Evolutionary conservation across 2,797 vertebrate genomes (phyloP), one percentile per base, ranked within the genome.

Genomic region (Sebastes minor): DNA sequence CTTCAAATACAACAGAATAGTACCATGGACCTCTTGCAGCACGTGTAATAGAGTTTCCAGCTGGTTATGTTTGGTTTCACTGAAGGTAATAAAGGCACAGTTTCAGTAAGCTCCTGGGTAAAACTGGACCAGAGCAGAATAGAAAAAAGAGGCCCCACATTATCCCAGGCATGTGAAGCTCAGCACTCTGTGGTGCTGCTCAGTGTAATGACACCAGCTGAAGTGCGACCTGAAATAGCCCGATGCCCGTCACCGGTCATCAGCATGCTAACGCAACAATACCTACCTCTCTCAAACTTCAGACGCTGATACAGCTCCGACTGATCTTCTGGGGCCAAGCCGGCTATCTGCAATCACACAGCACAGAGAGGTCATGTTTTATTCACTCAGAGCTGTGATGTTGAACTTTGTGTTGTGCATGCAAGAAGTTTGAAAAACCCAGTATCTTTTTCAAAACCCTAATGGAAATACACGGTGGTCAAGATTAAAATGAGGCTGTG

Each of bases 251-350:
- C 72, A 61, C 13, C 75, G 42, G 77, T 35, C 73, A 60, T 35
- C 46, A 71, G 22, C 65, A 72, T 42, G 53, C 56, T 70, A 72
- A 84, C 13, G 27, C 76, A 72, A 74, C 60, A 38, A 63, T 18
- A 86, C 88, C 74, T 80, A 99, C 98, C 98, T 96, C 97, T 95
- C 94, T 99, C 98, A 91, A 98, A 99, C 91, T 96, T 97, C 91
- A 99, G 90, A 73, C 96, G 96, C 89, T 96, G 96, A 92, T 97
- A 98, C 56, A 98, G 94, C 59, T 97, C 94, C 87, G 96, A 95
- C 86, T 97, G 97, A 72, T 97, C 96, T 63, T 92, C 91, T 22
- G 96, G 89, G 62, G 97, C 97, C 94, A 99, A 93, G 72, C 90
- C 91, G 76, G 96, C 95, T 46, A 99, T 96, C 98, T 99, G 96